Evolutionary conservation across 37 sponge, comb jelly and placozoan species (phyloP), one percentile per base, ranked within the genome.

Genomic region (Tethya wilhelma): DNA sequence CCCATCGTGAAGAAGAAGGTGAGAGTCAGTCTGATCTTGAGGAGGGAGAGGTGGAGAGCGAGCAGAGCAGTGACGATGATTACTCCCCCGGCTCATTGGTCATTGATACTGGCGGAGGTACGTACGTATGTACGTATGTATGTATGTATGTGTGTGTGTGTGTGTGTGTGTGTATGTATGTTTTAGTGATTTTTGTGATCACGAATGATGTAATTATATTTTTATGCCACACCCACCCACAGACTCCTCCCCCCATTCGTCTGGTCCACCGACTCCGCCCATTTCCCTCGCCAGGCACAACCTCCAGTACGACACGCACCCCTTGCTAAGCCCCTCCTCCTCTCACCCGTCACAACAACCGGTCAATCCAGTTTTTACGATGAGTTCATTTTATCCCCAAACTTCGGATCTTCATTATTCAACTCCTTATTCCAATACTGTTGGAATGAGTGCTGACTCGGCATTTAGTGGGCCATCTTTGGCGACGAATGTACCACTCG

Each of bases 81-180:
- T 84, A 64, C 46, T 76, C 77, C 1, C 84, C 84, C 5, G 77
- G 70, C 1, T 75, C 74, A 9, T 58, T 84, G 26, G 56, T 84
- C 37, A 84, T 84, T 37, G 84, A 84, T 55, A 68, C 75, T 4
- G 26, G n/a, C 32, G 67, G n/a, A n/a, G n/a, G n/a, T n/a, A n/a
- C n/a, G n/a, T n/a, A 14, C 67, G 69, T 67, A 37, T 66, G 69
- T 79, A 34, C 26, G 26, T 79, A 59, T 79, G 29, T 33, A 22
- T 79, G 68, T 68, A 65, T 32, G 19, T 65, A n/a, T n/a, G n/a
- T n/a, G n/a, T n/a, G n/a, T n/a, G n/a, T n/a, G n/a, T n/a, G n/a
- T n/a, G n/a, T n/a, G n/a, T n/a, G n/a, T n/a, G n/a, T n/a, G n/a
- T n/a, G n/a, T n/a, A n/a, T n/a, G n/a, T n/a, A n/a, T n/a, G n/a